Base-by-base conservation (phyloP, 2,888 invertebrate genomes). In the Tetragonisca angustula region DNA sequence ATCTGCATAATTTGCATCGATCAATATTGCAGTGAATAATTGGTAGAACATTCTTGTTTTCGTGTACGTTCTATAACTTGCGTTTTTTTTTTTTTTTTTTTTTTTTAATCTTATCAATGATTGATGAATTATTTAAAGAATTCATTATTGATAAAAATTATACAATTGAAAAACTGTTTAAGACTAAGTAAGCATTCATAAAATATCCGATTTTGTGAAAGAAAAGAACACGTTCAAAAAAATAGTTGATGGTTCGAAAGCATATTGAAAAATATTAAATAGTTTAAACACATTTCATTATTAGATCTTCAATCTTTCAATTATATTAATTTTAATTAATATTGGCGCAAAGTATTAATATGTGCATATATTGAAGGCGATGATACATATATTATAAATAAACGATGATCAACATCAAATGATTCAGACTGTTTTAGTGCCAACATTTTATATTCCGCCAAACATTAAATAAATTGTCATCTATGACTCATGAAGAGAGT, bases 1-100 rank as follows among this genome's bases (percentile, higher is more conserved):
- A 70, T 81, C 83, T 70, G 81, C 77, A 84, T 84, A 81, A 83
- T 84, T 83, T 76, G 73, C 61, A 71, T 82, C 78, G 82, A 78
- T 82, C 82, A 67, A 84, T 78, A 84, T 81, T 77, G 70, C 77
- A 75, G 67, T 43, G 73, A 81, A 84, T 77, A 81, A 84, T 81
- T 81, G 54, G 67, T 32, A 56, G 61, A 43, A 65, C 61, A 76
- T 49, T 73, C 62, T 76, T 75, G 43, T 72, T 59, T 74, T 81
- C 32, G 19, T 36, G 32, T 65, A 32, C 36, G 52, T 61, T 70
- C n/a, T 32, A 15, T 24, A 36, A 27, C 21, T 64, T 27, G n/a
- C 24, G 27, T 54, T 56, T 5, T 24, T 9, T 27, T 24, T 9
- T 27, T 2, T 3, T 36, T 36, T 54, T 56, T 5, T 24, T 9